Conservation (phyloP, 92 coral and sea anemone species). For the Palythoa grandis region DNA sequence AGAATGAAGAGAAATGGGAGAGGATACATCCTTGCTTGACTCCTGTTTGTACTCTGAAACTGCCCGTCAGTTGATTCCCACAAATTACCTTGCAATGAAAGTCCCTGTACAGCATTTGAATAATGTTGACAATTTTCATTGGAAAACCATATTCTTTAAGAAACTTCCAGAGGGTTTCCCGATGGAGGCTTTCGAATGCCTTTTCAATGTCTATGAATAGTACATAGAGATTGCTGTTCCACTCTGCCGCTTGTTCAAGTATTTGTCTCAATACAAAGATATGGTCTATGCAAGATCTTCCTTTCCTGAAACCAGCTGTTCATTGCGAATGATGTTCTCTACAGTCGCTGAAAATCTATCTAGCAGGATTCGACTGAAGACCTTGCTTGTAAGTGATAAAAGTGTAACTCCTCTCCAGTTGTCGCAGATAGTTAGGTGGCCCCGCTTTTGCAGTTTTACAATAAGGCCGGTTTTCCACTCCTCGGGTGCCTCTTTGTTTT, state of each 20-base stretch:
- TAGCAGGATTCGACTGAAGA: background rate
- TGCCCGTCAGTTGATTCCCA: background rate
- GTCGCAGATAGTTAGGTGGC: too few relatives aligned
- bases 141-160: background rate
- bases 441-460: background rate
- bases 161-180: background rate
- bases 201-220: background rate
- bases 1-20: background rate
- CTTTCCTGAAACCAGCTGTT: too few relatives aligned
- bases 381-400: too few relatives aligned
- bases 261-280: too few relatives aligned
- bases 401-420: too few relatives aligned
- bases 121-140: too few relatives aligned
- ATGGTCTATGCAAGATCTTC: too few relatives aligned
- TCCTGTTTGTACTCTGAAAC: background rate
- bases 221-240: too few relatives aligned
- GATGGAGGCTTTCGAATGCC: background rate
- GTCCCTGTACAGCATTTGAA: too few relatives aligned
- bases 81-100: background rate
- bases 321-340: too few relatives aligned
- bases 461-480: background rate
- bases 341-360: background rate
- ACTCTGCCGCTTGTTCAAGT: background rate
- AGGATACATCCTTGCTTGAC: background rate
- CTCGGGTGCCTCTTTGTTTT: background rate